Evolutionary conservation across 2,113 vertebrate genomes (phyloP).

Genomic region (Psittacula cyanocephala): DNA sequence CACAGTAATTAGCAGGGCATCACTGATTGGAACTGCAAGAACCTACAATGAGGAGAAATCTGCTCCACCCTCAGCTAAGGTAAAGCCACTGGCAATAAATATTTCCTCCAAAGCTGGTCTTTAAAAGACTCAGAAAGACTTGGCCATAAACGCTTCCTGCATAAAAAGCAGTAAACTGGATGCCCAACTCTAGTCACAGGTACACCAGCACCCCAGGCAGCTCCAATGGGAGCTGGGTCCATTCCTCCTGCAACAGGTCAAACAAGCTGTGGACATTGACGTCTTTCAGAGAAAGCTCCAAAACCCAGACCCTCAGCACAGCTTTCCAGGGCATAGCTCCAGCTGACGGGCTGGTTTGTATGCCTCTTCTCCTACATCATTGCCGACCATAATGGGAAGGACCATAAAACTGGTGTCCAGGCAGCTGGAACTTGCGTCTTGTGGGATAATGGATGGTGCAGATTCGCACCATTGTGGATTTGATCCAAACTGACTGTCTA

Average conservation of each 20-base stretch:
- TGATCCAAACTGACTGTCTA: not conserved
- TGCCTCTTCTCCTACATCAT: not conserved
- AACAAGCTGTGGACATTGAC: not conserved
- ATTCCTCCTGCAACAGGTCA: not conserved
- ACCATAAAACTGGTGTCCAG: fast-evolving
- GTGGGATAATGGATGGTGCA: not conserved
- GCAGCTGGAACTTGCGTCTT: not conserved
- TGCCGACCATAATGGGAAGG: fast-evolving
- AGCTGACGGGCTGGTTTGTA: fast-evolving
- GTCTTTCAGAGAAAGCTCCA: not conserved
- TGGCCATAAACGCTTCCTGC: not conserved
- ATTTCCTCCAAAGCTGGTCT: constrained; percentile 2
- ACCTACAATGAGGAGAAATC: not conserved
- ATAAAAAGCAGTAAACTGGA: not conserved
- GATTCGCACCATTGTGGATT: not conserved
- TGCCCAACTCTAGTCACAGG: not conserved
- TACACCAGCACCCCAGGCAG: not conserved
- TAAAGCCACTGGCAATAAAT: not conserved
- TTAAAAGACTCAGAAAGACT: constrained; percentile 15
- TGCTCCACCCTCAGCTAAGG: not conserved
- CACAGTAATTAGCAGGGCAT: not conserved
- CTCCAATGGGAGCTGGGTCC: fast-evolving
- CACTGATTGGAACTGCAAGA: not conserved
- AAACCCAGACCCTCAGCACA: not conserved
- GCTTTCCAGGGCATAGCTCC: not conserved